Percentiles rank a stretch among this genome's conserved stretches.
These are phyloP conservation scores for Halichoeres trimaculatus DNA, from an alignment of 2,113 vertebrate species.

Conservation along the genomic window DNA sequence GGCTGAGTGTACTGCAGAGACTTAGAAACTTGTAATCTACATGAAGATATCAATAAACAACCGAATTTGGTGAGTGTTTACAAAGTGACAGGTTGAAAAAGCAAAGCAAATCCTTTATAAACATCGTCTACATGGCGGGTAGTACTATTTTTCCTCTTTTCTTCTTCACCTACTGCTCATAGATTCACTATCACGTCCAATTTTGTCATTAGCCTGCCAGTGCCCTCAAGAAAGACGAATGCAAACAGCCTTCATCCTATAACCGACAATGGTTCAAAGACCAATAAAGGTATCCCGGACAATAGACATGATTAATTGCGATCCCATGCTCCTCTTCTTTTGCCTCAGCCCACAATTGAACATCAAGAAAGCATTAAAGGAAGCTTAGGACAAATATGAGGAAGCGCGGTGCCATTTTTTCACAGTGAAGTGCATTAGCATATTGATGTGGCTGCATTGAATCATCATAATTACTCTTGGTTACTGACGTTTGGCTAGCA, in stretches of 20 bases:
- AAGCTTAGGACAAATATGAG: slow-evolving; percentile 47
- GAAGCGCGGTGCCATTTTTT: slow-evolving; percentile 47
- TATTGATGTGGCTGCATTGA: slow-evolving; percentile 48
- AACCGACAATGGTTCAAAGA: slow-evolving; percentile 25
- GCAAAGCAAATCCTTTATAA: slow-evolving; percentile 12
- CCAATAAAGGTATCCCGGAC: slow-evolving; percentile 54
- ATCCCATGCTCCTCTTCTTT: slow-evolving; percentile 30
- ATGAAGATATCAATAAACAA: slow-evolving; percentile 5
- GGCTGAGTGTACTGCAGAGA: slow-evolving; percentile 3
- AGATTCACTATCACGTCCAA: slow-evolving; percentile 57
- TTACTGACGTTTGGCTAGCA: slow-evolving; percentile 44
- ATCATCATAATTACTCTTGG: slow-evolving; percentile 7
- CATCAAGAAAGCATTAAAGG: slow-evolving; percentile 40
- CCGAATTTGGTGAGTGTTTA: slow-evolving; percentile 11
- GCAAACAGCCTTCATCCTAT: slow-evolving; percentile 27
- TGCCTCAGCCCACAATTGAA: slow-evolving; percentile 44
- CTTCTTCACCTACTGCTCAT: slow-evolving; percentile 52
- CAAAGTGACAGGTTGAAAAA: slow-evolving; percentile 3
- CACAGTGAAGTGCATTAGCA: slow-evolving; percentile 47
- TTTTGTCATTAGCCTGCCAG: slow-evolving; percentile 65
- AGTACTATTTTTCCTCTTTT: slow-evolving; percentile 41
- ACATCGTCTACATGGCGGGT: slow-evolving; percentile 3
- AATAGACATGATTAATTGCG: slow-evolving; percentile 67
- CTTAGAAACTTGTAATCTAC: slow-evolving; percentile 14
- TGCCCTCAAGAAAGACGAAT: slow-evolving; percentile 55